Percentiles rank a stretch among this genome's conserved stretches.
Evolutionary conservation across 2,888 invertebrate genomes (phyloP).

Genomic region (Beris morrisii): DNA sequence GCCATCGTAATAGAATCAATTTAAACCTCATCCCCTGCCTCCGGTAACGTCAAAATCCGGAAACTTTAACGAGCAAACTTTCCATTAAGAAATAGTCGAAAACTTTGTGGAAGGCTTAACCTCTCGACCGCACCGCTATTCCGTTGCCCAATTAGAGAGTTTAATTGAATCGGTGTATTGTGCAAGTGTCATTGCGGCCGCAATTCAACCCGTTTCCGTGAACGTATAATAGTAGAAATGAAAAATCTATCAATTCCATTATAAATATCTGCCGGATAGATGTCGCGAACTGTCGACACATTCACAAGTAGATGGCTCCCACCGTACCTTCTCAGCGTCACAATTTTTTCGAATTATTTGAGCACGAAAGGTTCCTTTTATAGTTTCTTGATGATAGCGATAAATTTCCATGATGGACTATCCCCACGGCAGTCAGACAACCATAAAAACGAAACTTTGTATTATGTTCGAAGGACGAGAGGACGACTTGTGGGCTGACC

Average conservation of each 20-base stretch:
- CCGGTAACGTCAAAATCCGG: conserved; percentile 7
- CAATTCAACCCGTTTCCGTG: too few species aligned
- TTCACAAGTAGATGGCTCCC: too few species aligned
- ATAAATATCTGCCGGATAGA: too few species aligned
- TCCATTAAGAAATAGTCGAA: neutral
- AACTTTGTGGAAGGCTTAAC: neutral
- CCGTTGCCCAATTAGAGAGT: conserved; percentile 14
- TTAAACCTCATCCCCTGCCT: conserved; percentile 4
- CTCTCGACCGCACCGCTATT: neutral
- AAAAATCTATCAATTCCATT: too few species aligned
- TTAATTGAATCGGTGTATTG: conserved; percentile 25
- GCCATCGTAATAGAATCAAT: conserved; percentile 5
- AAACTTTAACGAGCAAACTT: conserved; percentile 28
- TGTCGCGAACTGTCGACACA: too few species aligned
- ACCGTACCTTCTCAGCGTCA: too few species aligned
- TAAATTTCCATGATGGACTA: conserved; percentile 24
- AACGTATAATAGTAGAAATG: too few species aligned
- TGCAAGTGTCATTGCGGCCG: conserved; percentile 7
- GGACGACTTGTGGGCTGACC: neutral
- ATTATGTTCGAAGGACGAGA: neutral
- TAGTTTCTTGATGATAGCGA: conserved; percentile 27
- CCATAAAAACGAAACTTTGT: conserved; percentile 26
- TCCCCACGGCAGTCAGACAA: neutral
- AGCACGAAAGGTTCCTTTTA: conserved; percentile 20
- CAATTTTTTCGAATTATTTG: conserved; percentile 1